Evolutionary conservation across 2,888 invertebrate species (phyloP).

Genomic region (Ichneumoninae sp.): DNA sequence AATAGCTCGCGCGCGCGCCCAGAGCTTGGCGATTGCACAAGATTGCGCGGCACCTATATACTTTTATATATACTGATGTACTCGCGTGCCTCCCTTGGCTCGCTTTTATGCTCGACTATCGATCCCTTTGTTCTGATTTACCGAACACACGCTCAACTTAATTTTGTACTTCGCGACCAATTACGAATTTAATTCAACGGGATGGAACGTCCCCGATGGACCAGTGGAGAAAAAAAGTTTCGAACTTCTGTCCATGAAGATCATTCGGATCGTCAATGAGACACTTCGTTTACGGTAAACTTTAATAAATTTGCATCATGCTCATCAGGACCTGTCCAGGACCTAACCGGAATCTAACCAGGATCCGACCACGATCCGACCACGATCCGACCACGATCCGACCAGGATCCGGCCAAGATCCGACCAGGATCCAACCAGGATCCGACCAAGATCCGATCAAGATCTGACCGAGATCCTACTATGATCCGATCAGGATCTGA

Average conservation of each 20-base stretch:
- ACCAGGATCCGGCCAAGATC: no score
- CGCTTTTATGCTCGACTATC: constrained; percentile 19
- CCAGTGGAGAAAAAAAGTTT: background rate
- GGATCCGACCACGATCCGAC: no score
- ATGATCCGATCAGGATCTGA: no score
- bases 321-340: no score
- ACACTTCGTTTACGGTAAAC: no score
- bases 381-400: no score
- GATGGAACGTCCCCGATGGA: background rate
- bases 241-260: background rate
- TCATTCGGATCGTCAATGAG: background rate
- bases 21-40: constrained; percentile 58
- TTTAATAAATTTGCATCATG: no score
- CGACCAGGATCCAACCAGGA: no score
- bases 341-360: no score
- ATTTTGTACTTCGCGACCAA: background rate
- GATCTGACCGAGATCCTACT: no score
- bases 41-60: constrained; percentile 36
- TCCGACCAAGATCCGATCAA: no score
- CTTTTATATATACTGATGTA: constrained; percentile 9
- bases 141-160: constrained; percentile 1
- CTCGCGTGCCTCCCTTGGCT: background rate
- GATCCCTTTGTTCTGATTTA: constrained; percentile 45
- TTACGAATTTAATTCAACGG: constrained; percentile 6
- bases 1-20: constrained; percentile 48